Base-by-base conservation (phyloP, 2,113 vertebrate species). In the Isichthys henryi region DNA sequence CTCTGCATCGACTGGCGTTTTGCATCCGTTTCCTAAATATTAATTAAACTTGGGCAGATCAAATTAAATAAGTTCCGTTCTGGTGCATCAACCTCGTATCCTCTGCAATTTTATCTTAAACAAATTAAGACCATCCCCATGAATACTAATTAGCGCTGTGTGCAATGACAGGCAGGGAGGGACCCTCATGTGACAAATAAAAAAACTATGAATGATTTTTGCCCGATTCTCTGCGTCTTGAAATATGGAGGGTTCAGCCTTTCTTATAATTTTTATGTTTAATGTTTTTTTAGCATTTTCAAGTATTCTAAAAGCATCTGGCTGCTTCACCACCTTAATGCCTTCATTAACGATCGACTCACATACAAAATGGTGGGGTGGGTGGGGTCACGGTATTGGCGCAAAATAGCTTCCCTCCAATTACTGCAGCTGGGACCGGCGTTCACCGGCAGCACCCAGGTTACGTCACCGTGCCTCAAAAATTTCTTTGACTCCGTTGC, bases 11-110 rank as follows among this genome's bases (percentile, higher is more conserved):
- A 84, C 13, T 66, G 19, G 27, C 35, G 0, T 10, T 87, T 87
- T 87, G 35, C 46, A 53, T 77, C 87, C 89, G 87, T 86, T 50
- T 77, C 58, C 11, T 88, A 91, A 35, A 89, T 88, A 46, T 46
- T 89, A 89, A 90, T 92, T 66, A 89, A 86, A 39, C 6, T 62
- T 21, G 27, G 27, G 88, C 80, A 52, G 89, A 85, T 90, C 83
- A 21, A 90, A 90, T 89, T 88, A 91, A 92, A 90, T 62, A 82
- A 2, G 39, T 31, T 90, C 82, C 87, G n/a, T 90, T 88, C 86
- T 70, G 84, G 66, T 74, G 39, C 46, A 89, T 70, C 85, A 53
- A 66, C 43, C 31, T 43, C 83, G 52, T 52, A 52, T 90, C 74
- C 19, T 70, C 62, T 58, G 13, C 23, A 11, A 31, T 39, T 86